Base-by-base conservation (phyloP, 2,113 vertebrate species). In the Hirundichthys speculiger region DNA sequence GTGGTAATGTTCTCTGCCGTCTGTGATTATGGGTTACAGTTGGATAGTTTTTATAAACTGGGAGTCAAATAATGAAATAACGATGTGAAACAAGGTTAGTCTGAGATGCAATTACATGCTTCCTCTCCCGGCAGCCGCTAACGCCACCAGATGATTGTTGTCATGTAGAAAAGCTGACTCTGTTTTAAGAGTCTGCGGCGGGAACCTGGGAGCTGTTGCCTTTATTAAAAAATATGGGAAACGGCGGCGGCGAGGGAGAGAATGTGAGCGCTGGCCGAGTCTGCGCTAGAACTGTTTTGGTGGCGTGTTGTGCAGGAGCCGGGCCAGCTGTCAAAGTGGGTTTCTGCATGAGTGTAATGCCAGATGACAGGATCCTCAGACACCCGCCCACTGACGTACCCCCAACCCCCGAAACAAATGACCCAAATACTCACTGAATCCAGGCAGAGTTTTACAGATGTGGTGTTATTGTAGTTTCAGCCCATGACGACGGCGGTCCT, bases 341-440 rank as follows among this genome's bases (percentile, higher is more conserved):
- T 48, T 77, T 50, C 59, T 72, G n/a, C 42, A 20, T 84, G 77
- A 79, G 76, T 1, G 43, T 86, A 83, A 89, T 89, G 79, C 77
- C 73, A 0, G 54, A 67, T 77, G 89, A 86, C 77, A 71, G 69
- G 77, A 83, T 75, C 84, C 80, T 83, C 86, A 16, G 84, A 84
- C 80, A 75, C 81, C 72, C 74, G 71, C 85, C 14, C 83, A 38
- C 81, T 84, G 81, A 91, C 83, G 80, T 54, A 66, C 70, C 87
- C 76, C 87, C 82, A 69, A 81, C 80, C 64, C 83, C 76, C 62
- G 67, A 40, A 86, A 89, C 79, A 76, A 84, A 78, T 84, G 86
- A 86, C 88, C 88, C 75, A 87, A 66, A 91, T 86, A 80, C 63
- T 70, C 73, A 76, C 14, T 78, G 77, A 89, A 77, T 85, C 64